Conservation (phyloP, 2,888 invertebrate genomes). For the Yponomeuta evonymella region DNA sequence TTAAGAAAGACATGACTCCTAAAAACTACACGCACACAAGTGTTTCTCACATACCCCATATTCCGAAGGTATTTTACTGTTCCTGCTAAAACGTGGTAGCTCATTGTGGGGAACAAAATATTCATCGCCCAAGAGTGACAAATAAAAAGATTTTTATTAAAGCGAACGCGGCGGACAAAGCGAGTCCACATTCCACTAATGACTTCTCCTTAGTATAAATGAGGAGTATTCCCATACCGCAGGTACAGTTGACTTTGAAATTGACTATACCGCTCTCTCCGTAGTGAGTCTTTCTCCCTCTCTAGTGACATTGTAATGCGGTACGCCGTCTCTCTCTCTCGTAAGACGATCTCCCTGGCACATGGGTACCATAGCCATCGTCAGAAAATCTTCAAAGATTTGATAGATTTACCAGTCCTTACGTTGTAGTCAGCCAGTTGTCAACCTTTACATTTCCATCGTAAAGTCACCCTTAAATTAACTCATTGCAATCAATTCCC, state of each 20-base stretch:
- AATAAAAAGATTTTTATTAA: slow-evolving; percentile 38
- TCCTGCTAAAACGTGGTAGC: background rate
- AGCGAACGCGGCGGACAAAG: slow-evolving; percentile 40
- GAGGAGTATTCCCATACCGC: slow-evolving; percentile 5
- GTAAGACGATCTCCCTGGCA: too few species aligned
- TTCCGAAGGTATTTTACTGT: background rate
- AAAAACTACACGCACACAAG: background rate
- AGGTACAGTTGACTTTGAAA: background rate
- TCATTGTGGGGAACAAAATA: slow-evolving; percentile 5
- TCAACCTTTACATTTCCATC: too few species aligned
- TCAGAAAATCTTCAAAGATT: too few species aligned
- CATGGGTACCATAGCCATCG: too few species aligned
- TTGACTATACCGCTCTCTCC: background rate
- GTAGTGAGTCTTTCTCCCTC: too few species aligned
- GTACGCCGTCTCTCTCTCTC: too few species aligned
- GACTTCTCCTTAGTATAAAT: slow-evolving; percentile 26
- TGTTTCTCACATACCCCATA: background rate
- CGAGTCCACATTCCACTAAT: slow-evolving; percentile 49
- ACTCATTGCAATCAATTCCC: too few species aligned
- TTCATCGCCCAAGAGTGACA: slow-evolving; percentile 17
- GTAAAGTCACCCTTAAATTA: too few species aligned
- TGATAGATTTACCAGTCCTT: too few species aligned
- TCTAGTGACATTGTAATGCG: too few species aligned
- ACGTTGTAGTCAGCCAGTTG: too few species aligned
- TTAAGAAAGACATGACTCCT: too few species aligned